Evolutionary conservation across 2,113 vertebrate species (phyloP), one percentile per base, ranked within the genome.

Genomic region (Catagonus wagneri): DNA sequence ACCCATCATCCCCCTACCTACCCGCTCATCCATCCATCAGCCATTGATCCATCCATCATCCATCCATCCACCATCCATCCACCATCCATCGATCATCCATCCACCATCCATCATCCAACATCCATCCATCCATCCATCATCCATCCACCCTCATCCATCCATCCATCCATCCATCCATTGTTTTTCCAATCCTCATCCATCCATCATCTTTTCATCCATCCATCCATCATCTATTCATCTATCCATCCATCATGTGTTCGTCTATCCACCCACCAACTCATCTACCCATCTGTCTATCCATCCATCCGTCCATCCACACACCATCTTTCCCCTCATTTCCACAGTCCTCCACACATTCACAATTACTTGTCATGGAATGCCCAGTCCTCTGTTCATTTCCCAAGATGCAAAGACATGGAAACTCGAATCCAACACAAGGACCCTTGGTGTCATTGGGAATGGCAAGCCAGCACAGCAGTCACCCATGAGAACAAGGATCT

Each of bases 211-310:
- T n/a, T n/a, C 8, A 71, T 1, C 20, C 7, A 16, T 3, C 17
- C 54, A 61, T 10, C 32, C 15, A 52, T 7, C 6, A 36, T 27
- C 16, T 19, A 36, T 16, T 16, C 56, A 63, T 20, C 60, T 17
- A 13, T 13, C 3, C 5, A 17, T 27, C 32, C 27, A 13, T 23
- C 29, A 69, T 25, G 27, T 2, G 4, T 20, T 7, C 56, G 34
- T 5, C 27, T 9, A 32, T 1, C 15, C 36, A 52, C 6, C 17
- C 39, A 32, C 2, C 27, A 3, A n/a, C 9, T 7, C 15, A 1
- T 12, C 52, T 6, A 12, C 4, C 23, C 69, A 58, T 17, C 23
- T 76, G 36, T 34, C 12, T 1, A 54, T 7, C 1, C 52, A 32
- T 19, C 83, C 34, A 79, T 7, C 13, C 61, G 34, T 34, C 25